These are phyloP conservation scores for Galerucella nymphaeae DNA, from an alignment of 2,888 invertebrate genomes.

Conservation along the genomic window DNA sequence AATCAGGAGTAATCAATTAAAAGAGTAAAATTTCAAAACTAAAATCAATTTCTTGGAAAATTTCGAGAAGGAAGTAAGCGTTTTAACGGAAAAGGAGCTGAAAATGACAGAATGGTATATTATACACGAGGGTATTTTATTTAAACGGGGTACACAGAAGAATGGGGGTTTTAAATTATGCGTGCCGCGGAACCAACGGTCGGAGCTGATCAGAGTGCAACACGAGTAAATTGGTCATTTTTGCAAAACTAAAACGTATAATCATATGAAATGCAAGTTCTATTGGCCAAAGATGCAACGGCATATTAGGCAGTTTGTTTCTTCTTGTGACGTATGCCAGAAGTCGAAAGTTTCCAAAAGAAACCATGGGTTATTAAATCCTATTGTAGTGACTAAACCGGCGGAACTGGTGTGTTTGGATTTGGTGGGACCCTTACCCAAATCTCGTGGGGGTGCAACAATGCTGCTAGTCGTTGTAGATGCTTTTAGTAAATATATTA, in stretches of 20 bases:
- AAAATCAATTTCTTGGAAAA: slow-evolving; percentile 13
- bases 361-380: neutral
- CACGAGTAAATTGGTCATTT: slow-evolving; percentile 22
- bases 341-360: neutral
- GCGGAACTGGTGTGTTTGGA: slow-evolving; percentile 31
- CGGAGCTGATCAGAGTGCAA: neutral
- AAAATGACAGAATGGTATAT: slow-evolving; percentile 18
- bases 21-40: neutral
- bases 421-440: slow-evolving; percentile 35
- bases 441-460: slow-evolving; percentile 19
- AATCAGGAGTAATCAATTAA: slow-evolving; percentile 8
- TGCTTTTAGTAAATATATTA: slow-evolving; percentile 11
- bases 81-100: neutral
- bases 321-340: slow-evolving; percentile 6
- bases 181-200: slow-evolving; percentile 12
- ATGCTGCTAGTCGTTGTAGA: too few relatives aligned
- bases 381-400: neutral
- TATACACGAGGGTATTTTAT: slow-evolving; percentile 14
- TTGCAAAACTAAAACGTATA: slow-evolving; percentile 20
- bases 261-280: slow-evolving; percentile 15
- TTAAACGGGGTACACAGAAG: neutral
- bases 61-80: too few relatives aligned
- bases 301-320: slow-evolving; percentile 12
- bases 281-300: slow-evolving; percentile 17
- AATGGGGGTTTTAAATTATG: slow-evolving; percentile 16